Conservation (phyloP, 2,888 invertebrate genomes). For the Eristalis arbustorum region DNA sequence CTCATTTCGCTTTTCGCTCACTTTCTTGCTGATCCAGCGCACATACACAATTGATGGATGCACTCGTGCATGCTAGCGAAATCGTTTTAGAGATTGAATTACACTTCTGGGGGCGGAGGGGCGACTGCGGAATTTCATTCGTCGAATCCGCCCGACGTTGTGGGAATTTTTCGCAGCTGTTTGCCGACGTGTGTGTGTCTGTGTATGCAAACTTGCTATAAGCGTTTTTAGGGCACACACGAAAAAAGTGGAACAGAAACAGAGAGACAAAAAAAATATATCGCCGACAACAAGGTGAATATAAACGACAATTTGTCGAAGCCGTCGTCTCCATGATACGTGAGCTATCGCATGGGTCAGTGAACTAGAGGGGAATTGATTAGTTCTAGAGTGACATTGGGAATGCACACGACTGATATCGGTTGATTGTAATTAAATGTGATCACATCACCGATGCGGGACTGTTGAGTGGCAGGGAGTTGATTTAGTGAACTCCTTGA, state of each 20-base stretch:
- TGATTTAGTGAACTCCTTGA: background rate
- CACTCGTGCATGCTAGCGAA: constrained; percentile 65
- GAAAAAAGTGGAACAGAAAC: background rate
- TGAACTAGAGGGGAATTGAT: background rate
- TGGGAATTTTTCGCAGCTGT: constrained; percentile 28
- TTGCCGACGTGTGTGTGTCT: background rate
- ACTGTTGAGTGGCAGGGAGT: background rate
- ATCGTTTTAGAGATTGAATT: constrained; percentile 67
- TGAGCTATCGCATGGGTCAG: constrained; percentile 10
- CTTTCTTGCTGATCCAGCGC: constrained; percentile 51
- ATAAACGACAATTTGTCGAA: constrained; percentile 6
- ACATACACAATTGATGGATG: constrained; percentile 61
- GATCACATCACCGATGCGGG: background rate
- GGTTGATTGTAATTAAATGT: background rate
- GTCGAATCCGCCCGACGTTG: constrained; percentile 3
- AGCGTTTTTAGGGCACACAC: background rate
- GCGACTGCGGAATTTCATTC: background rate
- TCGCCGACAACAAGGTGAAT: background rate
- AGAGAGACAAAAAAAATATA: background rate
- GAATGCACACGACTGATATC: background rate
- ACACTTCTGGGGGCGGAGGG: constrained; percentile 33
- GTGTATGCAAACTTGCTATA: constrained; percentile 22
- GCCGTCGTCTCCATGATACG: background rate
- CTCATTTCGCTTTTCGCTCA: constrained; percentile 18
- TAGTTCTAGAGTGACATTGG: background rate